Evolutionary conservation across 2,797 vertebrate genomes (phyloP).

Genomic region (Gadopsis bispinosus): DNA sequence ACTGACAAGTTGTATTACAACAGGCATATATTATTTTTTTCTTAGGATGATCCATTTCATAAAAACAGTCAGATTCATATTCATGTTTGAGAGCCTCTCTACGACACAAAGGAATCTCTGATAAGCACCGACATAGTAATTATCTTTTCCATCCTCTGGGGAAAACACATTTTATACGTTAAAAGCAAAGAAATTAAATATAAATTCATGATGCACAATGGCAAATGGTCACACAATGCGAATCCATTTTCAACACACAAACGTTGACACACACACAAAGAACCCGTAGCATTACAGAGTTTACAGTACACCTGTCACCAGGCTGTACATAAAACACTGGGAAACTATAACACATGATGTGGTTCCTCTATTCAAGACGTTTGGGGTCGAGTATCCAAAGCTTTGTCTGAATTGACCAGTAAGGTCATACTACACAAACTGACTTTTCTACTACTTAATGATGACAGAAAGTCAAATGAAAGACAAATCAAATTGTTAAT

Average conservation of each 20-base stretch:
- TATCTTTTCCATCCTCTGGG: neutral
- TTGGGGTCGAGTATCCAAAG: neutral
- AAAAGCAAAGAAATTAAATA: neutral
- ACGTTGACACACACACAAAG: neutral
- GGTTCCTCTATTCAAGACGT: neutral
- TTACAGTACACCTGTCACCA: neutral
- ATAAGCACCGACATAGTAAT: neutral
- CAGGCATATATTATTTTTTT: neutral
- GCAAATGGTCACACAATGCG: neutral
- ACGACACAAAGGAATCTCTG: conserved; percentile 5
- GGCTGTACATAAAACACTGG: neutral
- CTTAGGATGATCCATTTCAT: neutral
- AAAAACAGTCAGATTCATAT: neutral
- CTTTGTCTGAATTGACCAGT: neutral
- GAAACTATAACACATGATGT: neutral
- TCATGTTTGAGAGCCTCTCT: neutral
- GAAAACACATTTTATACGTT: conserved; percentile 1
- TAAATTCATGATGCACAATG: neutral
- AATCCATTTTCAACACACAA: neutral
- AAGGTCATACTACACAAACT: neutral
- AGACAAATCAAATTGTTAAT: neutral
- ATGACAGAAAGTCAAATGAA: neutral
- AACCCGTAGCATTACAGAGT: neutral
- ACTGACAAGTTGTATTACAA: conserved; percentile 23
- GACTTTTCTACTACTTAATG: neutral